Conservation (phyloP, 1,140 invertebrate species). For the Eriosoma lanigerum region DNA sequence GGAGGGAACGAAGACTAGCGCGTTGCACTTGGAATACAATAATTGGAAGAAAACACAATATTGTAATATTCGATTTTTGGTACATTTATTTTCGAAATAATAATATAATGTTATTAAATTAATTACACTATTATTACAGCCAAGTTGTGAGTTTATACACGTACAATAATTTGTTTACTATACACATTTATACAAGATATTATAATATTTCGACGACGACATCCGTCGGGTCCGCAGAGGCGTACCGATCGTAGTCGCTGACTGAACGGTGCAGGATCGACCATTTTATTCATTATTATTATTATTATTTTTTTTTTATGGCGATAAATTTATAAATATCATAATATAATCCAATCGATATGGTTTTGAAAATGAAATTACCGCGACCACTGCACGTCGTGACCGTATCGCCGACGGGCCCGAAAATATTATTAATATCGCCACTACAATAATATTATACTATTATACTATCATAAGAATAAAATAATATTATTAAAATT, state of each 20-base stretch:
- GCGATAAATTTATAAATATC: background rate
- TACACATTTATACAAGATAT: conserved; percentile 15
- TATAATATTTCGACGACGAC: background rate
- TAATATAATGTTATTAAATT: conserved; percentile 24
- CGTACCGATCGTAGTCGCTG: background rate
- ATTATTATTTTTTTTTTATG: no score
- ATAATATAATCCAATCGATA: no score
- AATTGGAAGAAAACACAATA: no score
- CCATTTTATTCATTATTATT: no score
- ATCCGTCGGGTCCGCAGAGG: background rate
- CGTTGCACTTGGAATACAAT: no score
- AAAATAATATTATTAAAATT: conserved; percentile 22
- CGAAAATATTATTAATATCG: no score
- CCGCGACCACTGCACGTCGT: background rate
- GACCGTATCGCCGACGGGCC: background rate
- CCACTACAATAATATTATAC: no score
- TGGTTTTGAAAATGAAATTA: no score
- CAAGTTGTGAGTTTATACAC: conserved; percentile 47
- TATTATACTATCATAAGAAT: no score
- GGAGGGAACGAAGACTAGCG: no score
- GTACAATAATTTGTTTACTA: background rate
- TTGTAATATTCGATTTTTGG: background rate
- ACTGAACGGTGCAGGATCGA: background rate
- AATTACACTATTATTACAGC: conserved; percentile 48
- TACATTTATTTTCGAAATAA: background rate